Evolutionary conservation across 2,888 invertebrate genomes (phyloP), one percentile per base, ranked within the genome.

Genomic region (Troglohyphantes excavatus): DNA sequence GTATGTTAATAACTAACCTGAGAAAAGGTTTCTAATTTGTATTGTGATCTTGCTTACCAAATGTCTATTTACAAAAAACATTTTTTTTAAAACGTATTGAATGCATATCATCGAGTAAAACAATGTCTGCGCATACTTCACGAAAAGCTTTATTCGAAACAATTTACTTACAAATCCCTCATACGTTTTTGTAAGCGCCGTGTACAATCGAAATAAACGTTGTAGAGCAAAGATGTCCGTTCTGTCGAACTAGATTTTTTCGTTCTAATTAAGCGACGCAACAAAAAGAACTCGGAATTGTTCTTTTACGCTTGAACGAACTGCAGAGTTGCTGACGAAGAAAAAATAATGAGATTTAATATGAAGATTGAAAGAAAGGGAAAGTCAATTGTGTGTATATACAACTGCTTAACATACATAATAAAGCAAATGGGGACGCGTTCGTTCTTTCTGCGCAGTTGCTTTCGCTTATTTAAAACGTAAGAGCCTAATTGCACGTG

Each of bases 401-500:
- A 9, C 0, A 53, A 53, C 13, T 53, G 53, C 53, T n/a, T 53
- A 53, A 53, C 53, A 53, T 53, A 53, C 53, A 53, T 53, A 53
- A 9, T 53, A 17, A 53, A 53, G n/a, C 1, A 53, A 53, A 53
- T 53, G 53, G 13, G 53, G n/a, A 53, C 53, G 0, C 53, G 53
- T 17, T n/a, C 53, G 53, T 17, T n/a, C 17, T 11, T 7, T 53
- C n/a, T 53, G 17, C 2, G n/a, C n/a, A 17, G 5, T 53, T 13
- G 53, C 53, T 53, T 53, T 53, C 53, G n/a, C n/a, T 53, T 53
- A 53, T 53, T 53, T 53, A 53, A 53, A 53, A n/a, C 53, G n/a
- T n/a, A 53, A 53, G 53, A 13, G n/a, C n/a, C n/a, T 53, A 53
- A 53, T 53, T n/a, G 53, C 53, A n/a, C n/a, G 1, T n/a, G n/a